Evolutionary conservation across 2,888 invertebrate species (phyloP), one percentile per base, ranked within the genome.

Genomic region (Limnephilus auricula): DNA sequence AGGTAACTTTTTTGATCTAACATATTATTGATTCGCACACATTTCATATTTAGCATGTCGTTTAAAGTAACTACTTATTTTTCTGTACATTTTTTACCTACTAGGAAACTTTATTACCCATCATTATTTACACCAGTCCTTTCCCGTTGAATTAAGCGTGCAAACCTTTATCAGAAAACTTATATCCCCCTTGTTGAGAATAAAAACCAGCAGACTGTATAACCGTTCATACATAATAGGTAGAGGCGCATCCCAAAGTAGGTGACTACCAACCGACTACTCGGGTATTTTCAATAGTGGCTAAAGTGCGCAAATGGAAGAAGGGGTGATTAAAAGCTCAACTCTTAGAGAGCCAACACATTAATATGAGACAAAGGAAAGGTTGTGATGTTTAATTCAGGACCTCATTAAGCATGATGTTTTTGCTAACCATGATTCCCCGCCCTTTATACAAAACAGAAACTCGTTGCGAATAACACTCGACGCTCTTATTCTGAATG

Each of bases 361-460:
- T 88, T 78, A 79, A 88, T 88, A 88, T 78, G 86, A 50, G 86
- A 50, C 86, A 86, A 86, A 65, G 86, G 34, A 50, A 90, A 83
- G 86, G 90, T 86, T 87, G 65, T n/a, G 90, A 91, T 91, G 88
- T 91, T 90, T 91, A 82, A 91, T 91, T 90, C 91, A 90, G 87
- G 37, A 79, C 83, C 90, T 92, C 88, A 89, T 90, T 92, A 90
- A 78, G 30, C 50, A 37, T 37, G 88, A 80, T 88, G 90, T 90
- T 90, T 90, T 90, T 90, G 90, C 88, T 37, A 90, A 90, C 90
- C 82, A 65, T 40, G 80, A 87, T 79, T 87, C 80, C 90, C 79
- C 45, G 31, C 13, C 37, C 83, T 82, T 37, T 82, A n/a, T 30
- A 12, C 13, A 79, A 88, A n/a, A 88, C 65, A 90, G 82, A 40